These are phyloP conservation scores for Neopipo cinnamomea DNA, from an alignment of 2,113 vertebrate species.

Conservation along the genomic window DNA sequence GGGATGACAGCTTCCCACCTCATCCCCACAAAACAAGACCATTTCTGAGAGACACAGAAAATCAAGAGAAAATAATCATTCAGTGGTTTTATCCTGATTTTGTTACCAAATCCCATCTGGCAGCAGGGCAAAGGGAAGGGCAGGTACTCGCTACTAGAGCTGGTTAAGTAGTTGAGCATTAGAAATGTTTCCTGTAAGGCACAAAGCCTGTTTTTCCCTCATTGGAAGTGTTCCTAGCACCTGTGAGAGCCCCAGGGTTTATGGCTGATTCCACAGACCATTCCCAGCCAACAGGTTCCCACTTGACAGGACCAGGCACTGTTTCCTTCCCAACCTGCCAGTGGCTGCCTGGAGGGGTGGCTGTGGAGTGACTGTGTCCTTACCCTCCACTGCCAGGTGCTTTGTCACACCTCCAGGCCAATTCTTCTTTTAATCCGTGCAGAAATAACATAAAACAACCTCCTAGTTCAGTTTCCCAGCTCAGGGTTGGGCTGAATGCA, in stretches of 20 bases:
- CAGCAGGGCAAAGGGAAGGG: background rate
- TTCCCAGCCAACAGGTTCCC: background rate
- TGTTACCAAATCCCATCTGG: background rate
- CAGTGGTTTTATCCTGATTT: background rate
- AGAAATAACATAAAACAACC: background rate
- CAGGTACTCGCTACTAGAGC: background rate
- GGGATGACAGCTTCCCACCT: background rate
- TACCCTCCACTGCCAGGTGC: background rate
- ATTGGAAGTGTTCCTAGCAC: background rate
- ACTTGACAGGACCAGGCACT: background rate
- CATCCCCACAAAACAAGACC: background rate
- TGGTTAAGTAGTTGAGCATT: fast-evolving
- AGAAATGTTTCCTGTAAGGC: background rate
- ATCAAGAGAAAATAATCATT: background rate
- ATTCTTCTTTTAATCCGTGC: background rate
- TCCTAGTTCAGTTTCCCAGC: background rate
- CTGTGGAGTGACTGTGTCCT: background rate
- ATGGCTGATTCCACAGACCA: background rate
- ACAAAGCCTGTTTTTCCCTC: background rate
- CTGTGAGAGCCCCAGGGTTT: background rate
- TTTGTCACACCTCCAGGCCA: background rate
- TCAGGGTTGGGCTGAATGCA: background rate
- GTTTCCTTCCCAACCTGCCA: background rate
- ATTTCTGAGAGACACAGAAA: background rate
- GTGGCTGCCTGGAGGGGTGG: background rate